A percentile compares a stretch with the other conserved stretches of the same genome.
Evolutionary conservation across 1,140 invertebrate species (phyloP).

Genomic region (Aradophagus sp.): DNA sequence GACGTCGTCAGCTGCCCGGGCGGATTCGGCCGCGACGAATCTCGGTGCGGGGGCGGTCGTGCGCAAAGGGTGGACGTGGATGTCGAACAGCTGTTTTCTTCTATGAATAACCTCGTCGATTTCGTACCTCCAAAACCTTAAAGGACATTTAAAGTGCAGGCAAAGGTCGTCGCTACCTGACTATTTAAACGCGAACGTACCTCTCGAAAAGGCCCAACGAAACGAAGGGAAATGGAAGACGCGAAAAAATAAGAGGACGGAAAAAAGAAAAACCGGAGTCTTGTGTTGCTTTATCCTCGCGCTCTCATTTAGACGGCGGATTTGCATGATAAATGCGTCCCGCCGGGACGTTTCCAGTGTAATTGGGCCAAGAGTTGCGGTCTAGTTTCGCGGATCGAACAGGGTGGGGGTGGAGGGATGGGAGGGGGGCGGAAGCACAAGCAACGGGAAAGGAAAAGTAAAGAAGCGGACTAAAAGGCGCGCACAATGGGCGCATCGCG

Average conservation of each 20-base stretch:
- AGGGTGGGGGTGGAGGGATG: no score
- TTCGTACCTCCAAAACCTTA: constrained; percentile 8
- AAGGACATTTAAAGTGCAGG: constrained; percentile 19
- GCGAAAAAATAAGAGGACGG: no score
- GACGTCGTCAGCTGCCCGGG: no score
- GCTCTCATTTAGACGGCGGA: no score
- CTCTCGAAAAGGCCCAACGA: no score
- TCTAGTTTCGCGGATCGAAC: constrained; percentile 7
- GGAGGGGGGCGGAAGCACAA: background rate
- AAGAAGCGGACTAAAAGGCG: constrained; percentile 16
- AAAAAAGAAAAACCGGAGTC: no score
- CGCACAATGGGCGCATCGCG: no score
- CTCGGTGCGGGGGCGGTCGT: constrained; percentile 10
- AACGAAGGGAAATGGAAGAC: no score
- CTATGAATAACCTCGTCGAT: constrained; percentile 19
- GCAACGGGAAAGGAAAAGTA: constrained; percentile 21
- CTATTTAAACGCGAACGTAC: no score
- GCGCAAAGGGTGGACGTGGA: constrained; percentile 20
- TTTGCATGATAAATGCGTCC: no score
- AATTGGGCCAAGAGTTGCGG: constrained; percentile 17
- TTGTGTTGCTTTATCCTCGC: no score
- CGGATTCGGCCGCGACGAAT: constrained; percentile 25
- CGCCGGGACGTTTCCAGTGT: no score
- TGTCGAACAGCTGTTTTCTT: constrained; percentile 45
- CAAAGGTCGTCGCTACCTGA: constrained; percentile 26